phyloP scores from a whole-genome alignment of 2,888 invertebrate genomes.

The Teleiodes luculella region DNA sequence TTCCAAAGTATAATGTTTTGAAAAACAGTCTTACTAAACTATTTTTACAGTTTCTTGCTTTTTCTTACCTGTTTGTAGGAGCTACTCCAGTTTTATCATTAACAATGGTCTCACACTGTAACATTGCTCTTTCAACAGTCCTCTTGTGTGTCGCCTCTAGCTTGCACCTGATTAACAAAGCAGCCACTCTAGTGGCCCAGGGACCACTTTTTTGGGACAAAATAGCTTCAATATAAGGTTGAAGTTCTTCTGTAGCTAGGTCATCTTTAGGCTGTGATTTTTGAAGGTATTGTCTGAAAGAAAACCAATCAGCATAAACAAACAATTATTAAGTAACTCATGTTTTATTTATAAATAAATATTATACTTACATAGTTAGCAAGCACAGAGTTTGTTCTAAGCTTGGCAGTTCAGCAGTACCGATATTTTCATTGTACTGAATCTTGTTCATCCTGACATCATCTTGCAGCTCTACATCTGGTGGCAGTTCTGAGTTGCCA shows the following conservation, averaged over 20 bases:
- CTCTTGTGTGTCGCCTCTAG: slow-evolving; percentile 88
- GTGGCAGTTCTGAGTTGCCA: slow-evolving; percentile 74
- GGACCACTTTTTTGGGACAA: slow-evolving; percentile 82
- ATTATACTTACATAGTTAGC: slow-evolving; percentile 81
- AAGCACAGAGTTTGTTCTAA: slow-evolving; percentile 89
- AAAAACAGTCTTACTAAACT: no score
- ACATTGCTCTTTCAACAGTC: slow-evolving; percentile 92
- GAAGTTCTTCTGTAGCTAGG: slow-evolving; percentile 88
- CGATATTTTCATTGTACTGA: slow-evolving; percentile 80
- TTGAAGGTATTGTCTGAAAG: slow-evolving; percentile 82
- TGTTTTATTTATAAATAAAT: not conserved
- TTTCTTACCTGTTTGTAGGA: slow-evolving; percentile 48
- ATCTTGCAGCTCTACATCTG: slow-evolving; percentile 87
- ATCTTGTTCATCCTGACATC: slow-evolving; percentile 91
- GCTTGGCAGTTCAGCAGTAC: slow-evolving; percentile 79
- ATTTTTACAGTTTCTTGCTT: not conserved
- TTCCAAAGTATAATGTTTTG: no score
- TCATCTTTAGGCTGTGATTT: slow-evolving; percentile 89
- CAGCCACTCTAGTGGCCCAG: slow-evolving; percentile 87
- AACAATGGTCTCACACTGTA: slow-evolving; percentile 90
- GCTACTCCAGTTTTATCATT: slow-evolving; percentile 64
- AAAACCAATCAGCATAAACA: no score
- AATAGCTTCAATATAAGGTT: slow-evolving; percentile 84
- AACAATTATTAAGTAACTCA: no score
- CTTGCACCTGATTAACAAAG: slow-evolving; percentile 86